Evolutionary conservation across 2,113 vertebrate species (phyloP), one percentile per base, ranked within the genome.

Genomic region (Heterotilapia buettikoferi): DNA sequence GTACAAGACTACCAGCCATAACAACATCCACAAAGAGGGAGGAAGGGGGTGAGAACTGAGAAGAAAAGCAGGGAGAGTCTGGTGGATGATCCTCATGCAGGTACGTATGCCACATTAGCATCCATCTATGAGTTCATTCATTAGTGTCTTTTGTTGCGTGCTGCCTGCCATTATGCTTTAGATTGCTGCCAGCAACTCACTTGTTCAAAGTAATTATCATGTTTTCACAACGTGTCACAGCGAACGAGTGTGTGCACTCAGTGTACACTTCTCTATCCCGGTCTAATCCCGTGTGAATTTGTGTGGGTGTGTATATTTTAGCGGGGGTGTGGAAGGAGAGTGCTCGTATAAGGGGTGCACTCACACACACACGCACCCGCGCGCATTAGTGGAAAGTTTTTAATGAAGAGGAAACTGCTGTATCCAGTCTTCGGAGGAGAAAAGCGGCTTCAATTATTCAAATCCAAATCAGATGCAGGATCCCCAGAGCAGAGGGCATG

Each of bases 21-120:
- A 52, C 45, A 83, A 57, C 82, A 86, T 83, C 88, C 85, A 91
- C 84, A 87, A 40, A 90, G 86, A 90, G 85, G 59, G 86, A 90
- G 80, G 26, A 85, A 90, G 73, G 54, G 43, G 47, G 80, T 84
- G 53, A 88, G 85, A 82, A 92, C 79, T 93, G 87, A 84, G 79
- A 84, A 73, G 61, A 61, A 78, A 84, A 86, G 54, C 87, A 92
- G 59, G 78, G 82, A 83, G 93, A 92, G 82, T 85, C 89, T 86
- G 80, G 6, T 92, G 91, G 92, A 92, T 90, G 88, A 89, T 93
- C 73, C 90, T 87, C 88, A 86, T 89, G 86, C 94, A 96, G 96
- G 96, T 97, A 93, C 61, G 94, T 96, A 93, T 92, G 89, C 61
- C 90, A 93, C 81, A 38, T 91, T 89, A 53, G 82, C 87, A 88